Base-by-base conservation (phyloP, 2,888 invertebrate genomes). In the Heteromyza rotundicornis region DNA sequence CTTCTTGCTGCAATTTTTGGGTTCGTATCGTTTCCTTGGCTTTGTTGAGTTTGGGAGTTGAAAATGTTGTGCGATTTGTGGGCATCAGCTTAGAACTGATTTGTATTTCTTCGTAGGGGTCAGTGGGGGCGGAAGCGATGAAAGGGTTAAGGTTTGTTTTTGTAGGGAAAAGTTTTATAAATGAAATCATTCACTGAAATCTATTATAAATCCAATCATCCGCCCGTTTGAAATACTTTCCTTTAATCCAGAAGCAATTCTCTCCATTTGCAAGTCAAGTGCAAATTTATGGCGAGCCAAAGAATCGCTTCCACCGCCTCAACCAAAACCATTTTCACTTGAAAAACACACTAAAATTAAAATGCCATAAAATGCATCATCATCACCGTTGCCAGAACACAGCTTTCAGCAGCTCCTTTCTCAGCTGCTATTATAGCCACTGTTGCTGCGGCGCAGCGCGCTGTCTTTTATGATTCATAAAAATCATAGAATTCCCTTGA, bases 401-500 rank as follows among this genome's bases (percentile, higher is more conserved):
- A n/a, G n/a, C 32, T 32, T 32, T 32, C 32, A 12, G 40, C 3
- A 12, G 40, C 40, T 40, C 10, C n/a, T 40, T 7, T 40, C 3
- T 7, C 40, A 12, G 40, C n/a, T 40, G 40, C 40, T 8, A n/a
- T 40, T 40, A 19, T 5, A 19, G 47, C 47, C 14, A 19, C n/a
- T 8, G 40, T 40, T 40, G 40, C 17, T 47, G 19, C 47, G 14
- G 32, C 40, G n/a, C 40, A 10, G 14, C 47, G n/a, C 7, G n/a
- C 12, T n/a, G 40, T n/a, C 40, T 47, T 47, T 47, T 47, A 47
- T 47, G 47, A 47, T 19, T 47, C 47, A 20, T 47, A 47, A 47
- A 40, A 47, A 17, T 47, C 20, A 14, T 19, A 47, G 47, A 47
- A 20, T 47, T 47, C 47, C 19, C 47, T 47, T 20, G 47, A 47